Base-by-base conservation (phyloP, 2,888 invertebrate genomes). In the Nematopogon swammerdamellus region DNA sequence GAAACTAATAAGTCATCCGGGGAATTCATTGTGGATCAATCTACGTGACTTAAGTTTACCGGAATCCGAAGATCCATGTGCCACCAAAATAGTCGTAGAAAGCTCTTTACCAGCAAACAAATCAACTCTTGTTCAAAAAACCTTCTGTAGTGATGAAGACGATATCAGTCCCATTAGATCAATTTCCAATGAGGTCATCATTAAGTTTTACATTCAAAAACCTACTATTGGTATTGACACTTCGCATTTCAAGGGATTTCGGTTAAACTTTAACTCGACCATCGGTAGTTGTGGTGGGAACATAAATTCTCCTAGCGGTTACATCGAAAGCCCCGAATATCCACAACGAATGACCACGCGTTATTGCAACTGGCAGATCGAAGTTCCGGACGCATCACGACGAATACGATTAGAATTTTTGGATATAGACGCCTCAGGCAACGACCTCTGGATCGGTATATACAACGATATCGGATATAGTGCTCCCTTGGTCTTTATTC, bases 301-400 rank as follows among this genome's bases (percentile, higher is more conserved):
- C 0, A 59, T 92, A 1, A 80, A 70, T 5, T 81, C 82, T 1
- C 68, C 85, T 16, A 77, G 81, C 44, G 96, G 95, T 0, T 80
- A 76, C 50, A 81, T 93, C 44, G 79, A 81, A 45, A 85, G 89
- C 11, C 87, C 88, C 0, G 86, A 86, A 11, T 95, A 92, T 72
- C 93, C 79, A 19, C 62, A 65, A 50, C 63, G 66, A 51, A 71
- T 72, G 2, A 57, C 58, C 11, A 44, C 68, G 50, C 58, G 63
- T 44, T 70, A 64, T 55, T 79, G 79, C 54, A 64, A 64, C 42
- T 79, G 79, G 79, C 47, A 51, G 44, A 67, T 79, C 49, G 58
- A 47, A 46, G 63, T 68, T 10, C 77, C 77, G 6, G 58, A 79
- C 55, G 61, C 61, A 53, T 61, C 59, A 59, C 80, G 59, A 55